Evolutionary conservation across 2,888 invertebrate genomes (phyloP).

Genomic region (Osmoderma eremita): DNA sequence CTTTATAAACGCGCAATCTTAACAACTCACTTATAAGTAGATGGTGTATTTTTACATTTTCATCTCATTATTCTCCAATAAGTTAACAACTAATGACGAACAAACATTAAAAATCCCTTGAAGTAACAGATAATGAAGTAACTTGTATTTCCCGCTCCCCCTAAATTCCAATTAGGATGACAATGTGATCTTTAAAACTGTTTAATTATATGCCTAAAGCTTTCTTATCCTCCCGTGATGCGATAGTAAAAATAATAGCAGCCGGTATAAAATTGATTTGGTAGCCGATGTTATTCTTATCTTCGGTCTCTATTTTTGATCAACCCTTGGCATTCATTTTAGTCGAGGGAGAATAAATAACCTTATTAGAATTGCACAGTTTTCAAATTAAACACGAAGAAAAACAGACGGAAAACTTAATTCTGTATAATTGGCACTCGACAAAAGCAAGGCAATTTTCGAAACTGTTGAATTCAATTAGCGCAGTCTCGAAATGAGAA

Average conservation of each 20-base stretch:
- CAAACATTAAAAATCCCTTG: too few relatives aligned
- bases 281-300: constrained; percentile 7
- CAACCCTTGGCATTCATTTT: not conserved
- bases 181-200: too few relatives aligned
- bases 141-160: too few relatives aligned
- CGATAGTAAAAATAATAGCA: not conserved
- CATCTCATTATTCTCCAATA: too few relatives aligned
- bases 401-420: constrained; percentile 36
- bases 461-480: constrained; percentile 36
- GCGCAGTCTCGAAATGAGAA: constrained; percentile 28
- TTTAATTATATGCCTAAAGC: too few relatives aligned
- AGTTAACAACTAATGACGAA: too few relatives aligned
- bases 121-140: too few relatives aligned
- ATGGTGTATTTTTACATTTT: too few relatives aligned
- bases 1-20: too few relatives aligned
- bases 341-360: not conserved
- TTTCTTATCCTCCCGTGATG: too few relatives aligned
- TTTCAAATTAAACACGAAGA: constrained; percentile 33
- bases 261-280: constrained; percentile 14
- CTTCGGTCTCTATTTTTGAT: not conserved
- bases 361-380: constrained; percentile 25
- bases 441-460: constrained; percentile 34
- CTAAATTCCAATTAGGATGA: too few relatives aligned
- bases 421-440: constrained; percentile 36
- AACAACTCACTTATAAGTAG: too few relatives aligned